phyloP scores from a whole-genome alignment of 2,888 invertebrate species.

The Caenorhabditis sinica region DNA sequence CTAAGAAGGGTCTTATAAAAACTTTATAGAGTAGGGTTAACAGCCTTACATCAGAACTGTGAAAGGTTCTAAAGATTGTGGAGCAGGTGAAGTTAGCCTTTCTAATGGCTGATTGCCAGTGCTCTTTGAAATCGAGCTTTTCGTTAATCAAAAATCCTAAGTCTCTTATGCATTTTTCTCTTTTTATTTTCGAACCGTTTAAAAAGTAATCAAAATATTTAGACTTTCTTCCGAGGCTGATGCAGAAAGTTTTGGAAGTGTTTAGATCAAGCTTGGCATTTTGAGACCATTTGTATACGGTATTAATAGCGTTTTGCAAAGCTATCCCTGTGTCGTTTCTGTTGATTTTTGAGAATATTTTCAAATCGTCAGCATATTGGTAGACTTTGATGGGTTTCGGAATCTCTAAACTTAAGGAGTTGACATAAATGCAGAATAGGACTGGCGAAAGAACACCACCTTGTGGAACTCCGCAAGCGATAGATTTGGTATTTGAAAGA shows the following conservation, averaged over 20 bases:
- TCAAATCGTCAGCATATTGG: too few relatives aligned
- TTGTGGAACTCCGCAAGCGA: too few relatives aligned
- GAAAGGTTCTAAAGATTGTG: background rate
- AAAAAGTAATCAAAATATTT: background rate
- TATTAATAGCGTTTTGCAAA: background rate
- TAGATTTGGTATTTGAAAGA: too few relatives aligned
- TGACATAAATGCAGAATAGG: too few relatives aligned
- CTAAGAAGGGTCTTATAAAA: background rate
- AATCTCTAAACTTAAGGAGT: too few relatives aligned
- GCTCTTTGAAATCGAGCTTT: background rate
- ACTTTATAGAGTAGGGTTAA: background rate
- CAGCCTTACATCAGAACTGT: background rate
- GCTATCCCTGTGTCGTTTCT: too few relatives aligned
- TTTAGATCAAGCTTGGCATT: background rate
- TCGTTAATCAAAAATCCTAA: background rate
- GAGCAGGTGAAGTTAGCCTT: background rate
- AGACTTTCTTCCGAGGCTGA: background rate
- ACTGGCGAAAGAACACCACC: too few relatives aligned
- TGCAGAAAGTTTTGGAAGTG: background rate
- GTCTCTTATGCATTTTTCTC: background rate
- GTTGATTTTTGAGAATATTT: too few relatives aligned
- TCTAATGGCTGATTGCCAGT: constrained; percentile 3
- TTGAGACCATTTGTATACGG: background rate
- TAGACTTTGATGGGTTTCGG: too few relatives aligned
- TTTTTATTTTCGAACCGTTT: background rate